Conservation (phyloP, 2,113 vertebrate species). For the Tenrec ecaudatus region DNA sequence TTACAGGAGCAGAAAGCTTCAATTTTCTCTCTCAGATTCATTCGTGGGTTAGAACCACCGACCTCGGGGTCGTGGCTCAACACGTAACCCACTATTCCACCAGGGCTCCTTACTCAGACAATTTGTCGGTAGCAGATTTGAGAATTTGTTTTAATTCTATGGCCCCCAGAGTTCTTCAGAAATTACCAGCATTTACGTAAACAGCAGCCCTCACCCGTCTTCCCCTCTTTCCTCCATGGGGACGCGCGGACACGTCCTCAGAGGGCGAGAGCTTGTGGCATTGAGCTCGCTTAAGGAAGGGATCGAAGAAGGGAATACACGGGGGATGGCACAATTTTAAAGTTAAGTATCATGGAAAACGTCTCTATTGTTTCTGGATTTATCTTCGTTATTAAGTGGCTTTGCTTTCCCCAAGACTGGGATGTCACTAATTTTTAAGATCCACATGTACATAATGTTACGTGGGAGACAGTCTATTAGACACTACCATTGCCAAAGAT, state of each 20-base stretch:
- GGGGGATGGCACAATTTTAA: background rate
- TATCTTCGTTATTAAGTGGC: background rate
- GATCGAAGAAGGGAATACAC: background rate
- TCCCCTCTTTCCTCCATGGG: background rate
- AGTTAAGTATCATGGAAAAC: background rate
- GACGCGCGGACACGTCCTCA: too few species aligned
- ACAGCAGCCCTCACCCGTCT: accelerated
- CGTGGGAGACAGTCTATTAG: background rate
- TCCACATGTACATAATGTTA: accelerated
- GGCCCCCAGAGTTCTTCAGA: background rate
- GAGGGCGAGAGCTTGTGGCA: background rate
- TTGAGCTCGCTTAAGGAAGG: background rate
- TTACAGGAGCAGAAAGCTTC: too few species aligned
- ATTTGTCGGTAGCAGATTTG: too few species aligned
- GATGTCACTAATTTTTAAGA: background rate
- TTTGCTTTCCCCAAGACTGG: background rate
- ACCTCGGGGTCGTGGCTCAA: too few species aligned
- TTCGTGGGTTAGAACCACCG: too few species aligned
- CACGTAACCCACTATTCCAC: too few species aligned
- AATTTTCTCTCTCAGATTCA: too few species aligned
- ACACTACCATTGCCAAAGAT: background rate
- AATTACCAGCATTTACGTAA: background rate
- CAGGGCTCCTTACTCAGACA: too few species aligned
- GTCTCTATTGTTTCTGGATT: background rate
- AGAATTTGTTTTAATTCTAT: background rate